Percentiles rank a stretch among this genome's conserved stretches.
Conservation (phyloP, 2,113 vertebrate species). For the Anarrhichthys ocellatus region DNA sequence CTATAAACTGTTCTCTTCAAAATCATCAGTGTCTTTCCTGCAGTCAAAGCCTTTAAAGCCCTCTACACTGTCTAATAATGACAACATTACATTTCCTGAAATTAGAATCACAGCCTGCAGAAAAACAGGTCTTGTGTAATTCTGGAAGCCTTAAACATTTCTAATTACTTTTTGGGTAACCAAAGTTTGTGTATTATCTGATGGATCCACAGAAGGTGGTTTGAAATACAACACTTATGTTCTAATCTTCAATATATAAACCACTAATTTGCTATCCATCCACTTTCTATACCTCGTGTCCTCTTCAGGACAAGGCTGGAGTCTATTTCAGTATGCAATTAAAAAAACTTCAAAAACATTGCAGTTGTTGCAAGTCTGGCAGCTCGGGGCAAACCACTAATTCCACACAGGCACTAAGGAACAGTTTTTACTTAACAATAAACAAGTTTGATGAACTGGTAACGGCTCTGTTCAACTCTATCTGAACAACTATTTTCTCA, state of each 20-base stretch:
- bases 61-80: background rate
- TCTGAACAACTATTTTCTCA: background rate
- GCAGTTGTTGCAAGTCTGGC: constrained; percentile 14
- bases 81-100: background rate
- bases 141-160: background rate
- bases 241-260: background rate
- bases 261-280: background rate
- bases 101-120: background rate
- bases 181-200: constrained; percentile 7
- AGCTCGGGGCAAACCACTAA: constrained; percentile 1
- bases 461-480: background rate
- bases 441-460: constrained; percentile 17
- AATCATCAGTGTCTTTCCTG: background rate
- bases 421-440: constrained; percentile 12
- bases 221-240: background rate
- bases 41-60: background rate
- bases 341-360: constrained; percentile 6
- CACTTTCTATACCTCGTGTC: background rate
- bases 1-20: background rate
- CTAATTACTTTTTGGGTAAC: constrained; percentile 1
- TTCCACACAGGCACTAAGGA: background rate
- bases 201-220: background rate
- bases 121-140: background rate
- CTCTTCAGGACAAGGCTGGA: background rate
- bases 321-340: constrained; percentile 7